Evolutionary conservation across 2,797 vertebrate species (phyloP).

Genomic region (Etheostoma perlongum): DNA sequence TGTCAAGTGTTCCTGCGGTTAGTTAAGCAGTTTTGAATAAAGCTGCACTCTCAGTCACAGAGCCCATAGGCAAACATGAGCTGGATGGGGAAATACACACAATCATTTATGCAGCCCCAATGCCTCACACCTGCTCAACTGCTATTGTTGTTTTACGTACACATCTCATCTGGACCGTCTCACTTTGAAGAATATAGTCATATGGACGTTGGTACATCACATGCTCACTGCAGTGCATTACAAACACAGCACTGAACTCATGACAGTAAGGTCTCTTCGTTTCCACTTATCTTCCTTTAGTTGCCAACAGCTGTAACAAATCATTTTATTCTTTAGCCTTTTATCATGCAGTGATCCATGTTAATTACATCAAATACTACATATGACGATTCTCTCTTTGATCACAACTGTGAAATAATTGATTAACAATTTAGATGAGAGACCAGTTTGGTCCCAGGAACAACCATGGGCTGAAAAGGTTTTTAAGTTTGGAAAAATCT

Average conservation of each 20-base stretch:
- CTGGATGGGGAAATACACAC: slow-evolving; percentile 61
- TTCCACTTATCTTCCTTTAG: background rate
- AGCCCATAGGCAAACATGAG: slow-evolving; percentile 65
- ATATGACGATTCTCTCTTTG: background rate
- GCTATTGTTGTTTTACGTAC: slow-evolving; percentile 50
- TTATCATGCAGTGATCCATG: background rate
- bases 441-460: background rate
- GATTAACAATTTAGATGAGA: background rate
- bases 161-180: slow-evolving; percentile 7
- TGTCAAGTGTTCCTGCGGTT: slow-evolving; percentile 64
- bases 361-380: background rate
- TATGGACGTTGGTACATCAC: background rate
- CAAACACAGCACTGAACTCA: background rate
- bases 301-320: background rate
- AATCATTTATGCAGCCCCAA: slow-evolving; percentile 26
- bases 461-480: background rate
- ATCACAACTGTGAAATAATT: background rate
- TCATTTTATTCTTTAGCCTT: background rate
- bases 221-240: background rate
- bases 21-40: slow-evolving; percentile 61
- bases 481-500: background rate
- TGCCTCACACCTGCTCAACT: slow-evolving; percentile 31
- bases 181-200: background rate
- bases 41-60: slow-evolving; percentile 52
- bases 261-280: background rate